These are phyloP conservation scores for Strigamia transsilvanica DNA, from an alignment of 2,888 invertebrate species.

Conservation along the genomic window DNA sequence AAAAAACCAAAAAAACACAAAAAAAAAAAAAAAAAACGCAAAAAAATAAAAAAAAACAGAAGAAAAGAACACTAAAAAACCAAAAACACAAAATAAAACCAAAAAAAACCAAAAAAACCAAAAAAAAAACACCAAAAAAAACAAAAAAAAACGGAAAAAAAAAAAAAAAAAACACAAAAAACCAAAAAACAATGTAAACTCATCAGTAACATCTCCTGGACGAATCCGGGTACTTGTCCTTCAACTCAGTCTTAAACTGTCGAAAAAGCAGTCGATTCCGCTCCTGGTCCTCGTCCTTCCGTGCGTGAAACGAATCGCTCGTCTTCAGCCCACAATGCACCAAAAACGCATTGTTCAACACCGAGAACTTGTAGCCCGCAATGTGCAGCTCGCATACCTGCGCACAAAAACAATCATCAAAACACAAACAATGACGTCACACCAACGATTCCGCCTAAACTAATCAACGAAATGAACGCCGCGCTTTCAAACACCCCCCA, in stretches of 20 bases:
- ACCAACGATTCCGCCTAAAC: background rate
- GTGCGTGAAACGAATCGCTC: slow-evolving; percentile 65
- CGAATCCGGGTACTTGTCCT: slow-evolving; percentile 68
- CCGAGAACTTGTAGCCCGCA: slow-evolving; percentile 68
- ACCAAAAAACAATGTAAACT: background rate
- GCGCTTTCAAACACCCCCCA: background rate
- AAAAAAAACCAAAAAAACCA: too few relatives aligned
- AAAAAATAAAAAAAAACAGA: too few relatives aligned
- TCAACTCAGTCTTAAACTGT: slow-evolving; percentile 68
- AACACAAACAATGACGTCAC: background rate
- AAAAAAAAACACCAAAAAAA: too few relatives aligned
- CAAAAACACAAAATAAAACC: too few relatives aligned
- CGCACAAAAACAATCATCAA: background rate
- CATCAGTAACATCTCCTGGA: slow-evolving; percentile 64
- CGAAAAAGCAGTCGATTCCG: slow-evolving; percentile 67
- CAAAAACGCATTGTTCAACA: slow-evolving; percentile 69
- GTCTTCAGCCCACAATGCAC: slow-evolving; percentile 69
- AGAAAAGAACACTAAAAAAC: too few relatives aligned
- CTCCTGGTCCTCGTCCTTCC: slow-evolving; percentile 67
- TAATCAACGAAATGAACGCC: slow-evolving; percentile 37
- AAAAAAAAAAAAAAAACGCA: too few relatives aligned
- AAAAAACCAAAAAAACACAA: too few relatives aligned
- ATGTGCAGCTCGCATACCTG: slow-evolving; percentile 70
- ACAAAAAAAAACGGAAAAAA: too few relatives aligned
- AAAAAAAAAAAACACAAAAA: background rate